phyloP scores from a whole-genome alignment of 2,113 vertebrate genomes.

The Zapus hudsonius region DNA sequence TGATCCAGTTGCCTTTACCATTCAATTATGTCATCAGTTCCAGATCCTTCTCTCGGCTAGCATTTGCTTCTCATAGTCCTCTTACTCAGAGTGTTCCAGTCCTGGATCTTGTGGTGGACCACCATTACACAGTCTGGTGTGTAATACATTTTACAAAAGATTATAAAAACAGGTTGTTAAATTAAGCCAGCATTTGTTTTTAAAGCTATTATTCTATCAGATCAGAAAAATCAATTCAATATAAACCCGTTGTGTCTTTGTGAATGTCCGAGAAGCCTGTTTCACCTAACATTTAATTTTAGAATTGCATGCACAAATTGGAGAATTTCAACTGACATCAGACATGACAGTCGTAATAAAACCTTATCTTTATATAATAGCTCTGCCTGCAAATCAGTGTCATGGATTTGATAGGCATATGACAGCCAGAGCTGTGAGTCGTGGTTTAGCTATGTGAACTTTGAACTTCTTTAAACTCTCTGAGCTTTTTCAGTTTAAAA shows the following conservation, averaged over 20 bases:
- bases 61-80: not conserved
- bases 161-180: constrained; percentile 14
- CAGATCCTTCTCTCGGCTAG: not conserved
- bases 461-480: constrained; percentile 4
- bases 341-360: not conserved
- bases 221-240: not conserved
- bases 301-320: not conserved
- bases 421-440: not conserved
- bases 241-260: not conserved
- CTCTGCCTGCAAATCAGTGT: not conserved
- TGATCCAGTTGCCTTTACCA: not conserved
- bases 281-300: constrained; percentile 34
- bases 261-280: not conserved
- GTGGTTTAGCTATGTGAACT: not conserved
- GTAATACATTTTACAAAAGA: not conserved
- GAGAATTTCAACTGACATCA: not conserved
- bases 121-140: not conserved
- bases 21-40: not conserved
- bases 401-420: not conserved
- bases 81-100: not conserved
- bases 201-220: constrained; percentile 1
- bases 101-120: not conserved
- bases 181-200: not conserved
- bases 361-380: not conserved
- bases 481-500: not conserved